Evolutionary conservation across 2,113 vertebrate species (phyloP).

Genomic region (Misgurnus mizolepis): DNA sequence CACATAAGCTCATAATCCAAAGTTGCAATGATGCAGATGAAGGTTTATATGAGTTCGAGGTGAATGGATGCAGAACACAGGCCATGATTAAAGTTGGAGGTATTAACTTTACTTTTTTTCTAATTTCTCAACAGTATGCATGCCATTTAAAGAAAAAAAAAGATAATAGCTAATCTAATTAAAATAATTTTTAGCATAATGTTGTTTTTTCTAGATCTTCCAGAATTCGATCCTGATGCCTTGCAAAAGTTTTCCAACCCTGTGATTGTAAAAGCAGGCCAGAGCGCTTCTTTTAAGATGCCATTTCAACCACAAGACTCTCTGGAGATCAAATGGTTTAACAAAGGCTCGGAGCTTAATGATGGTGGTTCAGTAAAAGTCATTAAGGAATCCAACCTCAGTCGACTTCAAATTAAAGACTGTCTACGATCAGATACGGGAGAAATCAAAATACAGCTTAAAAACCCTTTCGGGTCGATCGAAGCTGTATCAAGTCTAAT

Average conservation of each 20-base stretch:
- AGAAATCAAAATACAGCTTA: slow-evolving; percentile 81
- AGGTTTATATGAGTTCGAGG: slow-evolving; percentile 85
- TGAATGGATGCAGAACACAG: slow-evolving; percentile 77
- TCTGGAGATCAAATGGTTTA: slow-evolving; percentile 78
- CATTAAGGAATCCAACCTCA: slow-evolving; percentile 73
- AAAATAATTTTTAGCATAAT: not conserved
- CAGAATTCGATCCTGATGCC: slow-evolving; percentile 76
- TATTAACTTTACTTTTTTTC: slow-evolving; percentile 53
- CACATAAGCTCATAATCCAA: slow-evolving; percentile 76
- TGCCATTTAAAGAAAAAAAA: no score
- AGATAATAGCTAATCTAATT: no score
- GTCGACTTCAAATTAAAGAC: slow-evolving; percentile 78
- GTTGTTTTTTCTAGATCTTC: slow-evolving; percentile 70
- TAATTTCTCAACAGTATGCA: not conserved
- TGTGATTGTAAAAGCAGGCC: slow-evolving; percentile 79
- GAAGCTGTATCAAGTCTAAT: slow-evolving; percentile 74
- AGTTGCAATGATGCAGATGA: slow-evolving; percentile 72
- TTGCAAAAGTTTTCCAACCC: slow-evolving; percentile 77
- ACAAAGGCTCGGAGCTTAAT: slow-evolving; percentile 72
- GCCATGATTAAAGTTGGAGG: slow-evolving; percentile 73
- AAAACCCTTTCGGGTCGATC: slow-evolving; percentile 75
- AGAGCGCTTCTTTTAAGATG: slow-evolving; percentile 78
- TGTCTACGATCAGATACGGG: slow-evolving; percentile 76
- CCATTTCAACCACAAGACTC: slow-evolving; percentile 76
- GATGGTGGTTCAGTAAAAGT: slow-evolving; percentile 72